phyloP scores from a whole-genome alignment of 2,113 vertebrate genomes.

The Zingel zingel region DNA sequence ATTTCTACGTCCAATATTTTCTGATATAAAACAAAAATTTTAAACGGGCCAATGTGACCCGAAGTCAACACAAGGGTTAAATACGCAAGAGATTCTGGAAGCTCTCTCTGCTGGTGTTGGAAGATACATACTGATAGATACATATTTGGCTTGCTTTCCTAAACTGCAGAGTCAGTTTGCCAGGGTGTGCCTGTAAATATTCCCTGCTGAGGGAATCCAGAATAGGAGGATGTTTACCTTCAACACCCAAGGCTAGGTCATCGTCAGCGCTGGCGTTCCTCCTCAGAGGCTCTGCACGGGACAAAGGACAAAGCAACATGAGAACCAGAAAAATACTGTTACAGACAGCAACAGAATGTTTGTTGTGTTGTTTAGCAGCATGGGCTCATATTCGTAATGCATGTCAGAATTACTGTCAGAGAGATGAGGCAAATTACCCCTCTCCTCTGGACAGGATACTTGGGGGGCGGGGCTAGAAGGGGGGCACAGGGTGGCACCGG shows the following conservation, averaged over 20 bases:
- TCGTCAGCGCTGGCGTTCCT: conserved; percentile 62
- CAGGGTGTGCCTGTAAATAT: conserved; percentile 4
- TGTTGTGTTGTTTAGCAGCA: neutral
- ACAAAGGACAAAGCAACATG: conserved; percentile 1
- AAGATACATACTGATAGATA: neutral
- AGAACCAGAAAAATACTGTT: neutral
- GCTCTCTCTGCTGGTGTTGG: neutral
- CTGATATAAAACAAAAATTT: no score
- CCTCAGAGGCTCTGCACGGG: conserved; percentile 45
- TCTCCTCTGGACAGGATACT: no score
- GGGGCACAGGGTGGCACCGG: no score
- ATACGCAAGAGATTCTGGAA: neutral
- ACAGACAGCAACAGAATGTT: neutral
- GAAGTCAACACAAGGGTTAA: no score
- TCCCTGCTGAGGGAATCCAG: conserved; percentile 22
- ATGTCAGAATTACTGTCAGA: neutral
- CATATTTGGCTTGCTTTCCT: neutral
- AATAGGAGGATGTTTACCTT: conserved; percentile 70
- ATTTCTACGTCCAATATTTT: no score
- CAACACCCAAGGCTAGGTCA: conserved; percentile 66
- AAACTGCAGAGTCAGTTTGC: neutral
- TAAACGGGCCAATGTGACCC: no score
- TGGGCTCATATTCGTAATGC: neutral
- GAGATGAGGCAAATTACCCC: neutral
- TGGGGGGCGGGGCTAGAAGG: no score